These are phyloP conservation scores for Panopea generosa DNA, from an alignment of 2,888 invertebrate species.

Conservation along the genomic window DNA sequence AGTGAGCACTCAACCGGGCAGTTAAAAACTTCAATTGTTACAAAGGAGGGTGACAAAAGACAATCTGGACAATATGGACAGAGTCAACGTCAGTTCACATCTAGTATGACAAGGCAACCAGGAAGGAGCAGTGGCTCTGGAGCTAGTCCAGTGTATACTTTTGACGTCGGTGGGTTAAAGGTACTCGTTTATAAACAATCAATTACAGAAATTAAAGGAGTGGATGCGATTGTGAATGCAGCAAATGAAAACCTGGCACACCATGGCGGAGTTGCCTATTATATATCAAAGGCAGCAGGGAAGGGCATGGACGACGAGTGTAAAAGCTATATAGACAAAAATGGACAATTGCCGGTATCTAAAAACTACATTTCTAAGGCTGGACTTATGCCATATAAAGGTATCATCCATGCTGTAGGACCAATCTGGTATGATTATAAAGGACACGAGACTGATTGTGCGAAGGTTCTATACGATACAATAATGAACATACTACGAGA, in stretches of 20 bases:
- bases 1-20: too few relatives aligned
- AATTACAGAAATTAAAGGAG: constrained; percentile 42
- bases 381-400: constrained; percentile 61
- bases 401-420: constrained; percentile 71
- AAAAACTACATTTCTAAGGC: constrained; percentile 57
- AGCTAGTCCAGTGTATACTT: constrained; percentile 25
- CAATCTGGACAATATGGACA: too few relatives aligned
- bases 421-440: constrained; percentile 65
- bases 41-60: too few relatives aligned
- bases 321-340: constrained; percentile 34
- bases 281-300: constrained; percentile 59
- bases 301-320: constrained; percentile 61
- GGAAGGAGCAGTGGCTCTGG: constrained; percentile 28
- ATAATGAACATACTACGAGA: constrained; percentile 50
- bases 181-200: constrained; percentile 49
- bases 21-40: too few relatives aligned
- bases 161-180: constrained; percentile 16
- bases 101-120: neutral
- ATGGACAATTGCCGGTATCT: constrained; percentile 53
- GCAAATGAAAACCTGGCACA: constrained; percentile 70
- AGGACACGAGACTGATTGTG: constrained; percentile 34
- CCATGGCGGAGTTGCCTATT: constrained; percentile 66
- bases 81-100: too few relatives aligned
- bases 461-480: constrained; percentile 50
- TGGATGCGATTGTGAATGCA: constrained; percentile 74